Evolutionary conservation across 2,113 vertebrate species (phyloP).

Genomic region (Leiothrix lutea): DNA sequence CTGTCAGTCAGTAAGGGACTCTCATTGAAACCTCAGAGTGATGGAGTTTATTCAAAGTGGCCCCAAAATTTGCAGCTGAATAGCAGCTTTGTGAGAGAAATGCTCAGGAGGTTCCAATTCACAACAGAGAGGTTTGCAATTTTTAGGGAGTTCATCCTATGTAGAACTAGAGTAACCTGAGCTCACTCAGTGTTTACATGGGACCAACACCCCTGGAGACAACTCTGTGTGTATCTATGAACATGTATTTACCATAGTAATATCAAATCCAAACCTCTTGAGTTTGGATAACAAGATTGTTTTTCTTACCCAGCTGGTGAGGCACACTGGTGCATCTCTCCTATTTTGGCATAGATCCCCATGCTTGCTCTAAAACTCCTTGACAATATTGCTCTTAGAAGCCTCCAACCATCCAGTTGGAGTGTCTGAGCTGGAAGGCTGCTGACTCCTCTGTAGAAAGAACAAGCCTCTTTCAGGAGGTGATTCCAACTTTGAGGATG

Average conservation of each 20-base stretch:
- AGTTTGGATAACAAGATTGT: neutral
- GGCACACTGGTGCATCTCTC: neutral
- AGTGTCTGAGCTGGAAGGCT: neutral
- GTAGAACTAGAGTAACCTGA: neutral
- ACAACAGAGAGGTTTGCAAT: neutral
- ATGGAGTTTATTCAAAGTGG: neutral
- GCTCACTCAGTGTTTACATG: neutral
- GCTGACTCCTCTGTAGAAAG: neutral
- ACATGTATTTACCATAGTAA: neutral
- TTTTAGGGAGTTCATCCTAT: neutral
- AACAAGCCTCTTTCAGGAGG: neutral
- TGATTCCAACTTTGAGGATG: neutral
- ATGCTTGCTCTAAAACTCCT: neutral
- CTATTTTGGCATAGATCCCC: neutral
- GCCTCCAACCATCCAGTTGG: neutral
- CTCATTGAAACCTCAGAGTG: neutral
- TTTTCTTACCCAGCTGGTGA: neutral
- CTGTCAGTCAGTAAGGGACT: neutral
- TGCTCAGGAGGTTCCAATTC: neutral
- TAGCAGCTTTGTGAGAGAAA: neutral
- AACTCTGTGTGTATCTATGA: neutral
- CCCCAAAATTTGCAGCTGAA: neutral
- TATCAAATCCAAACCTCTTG: neutral
- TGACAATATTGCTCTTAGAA: neutral
- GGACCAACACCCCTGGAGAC: neutral